phyloP scores from a whole-genome alignment of 2,888 invertebrate species.

The Plemyria rubiginata region DNA sequence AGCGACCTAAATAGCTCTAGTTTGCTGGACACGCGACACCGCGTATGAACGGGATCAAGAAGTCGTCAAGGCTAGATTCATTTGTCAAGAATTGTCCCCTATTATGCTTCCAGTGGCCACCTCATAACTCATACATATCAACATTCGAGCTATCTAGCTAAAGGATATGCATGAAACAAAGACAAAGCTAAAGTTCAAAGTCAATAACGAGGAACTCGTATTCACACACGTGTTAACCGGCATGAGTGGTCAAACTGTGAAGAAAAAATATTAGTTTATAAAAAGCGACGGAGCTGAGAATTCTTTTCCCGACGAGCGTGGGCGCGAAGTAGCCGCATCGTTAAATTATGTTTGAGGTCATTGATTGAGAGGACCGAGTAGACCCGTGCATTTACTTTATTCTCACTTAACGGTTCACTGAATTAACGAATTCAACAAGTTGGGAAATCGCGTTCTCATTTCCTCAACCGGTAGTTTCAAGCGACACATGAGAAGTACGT shows the following conservation, averaged over 20 bases:
- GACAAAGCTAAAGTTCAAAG: slow-evolving; percentile 44
- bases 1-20: slow-evolving; percentile 71
- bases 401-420: slow-evolving; percentile 57
- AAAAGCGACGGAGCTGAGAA: slow-evolving; percentile 60
- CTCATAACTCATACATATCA: slow-evolving; percentile 44
- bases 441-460: slow-evolving; percentile 44
- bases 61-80: slow-evolving; percentile 80
- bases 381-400: slow-evolving; percentile 44
- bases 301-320: slow-evolving; percentile 57
- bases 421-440: slow-evolving; percentile 49
- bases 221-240: slow-evolving; percentile 44
- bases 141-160: slow-evolving; percentile 41
- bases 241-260: slow-evolving; percentile 51
- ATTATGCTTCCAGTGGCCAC: slow-evolving; percentile 38
- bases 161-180: slow-evolving; percentile 42
- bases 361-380: slow-evolving; percentile 67
- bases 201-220: slow-evolving; percentile 47
- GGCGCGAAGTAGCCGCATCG: slow-evolving; percentile 72
- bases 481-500: slow-evolving; percentile 48
- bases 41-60: slow-evolving; percentile 79
- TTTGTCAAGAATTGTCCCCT: slow-evolving; percentile 74
- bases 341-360: slow-evolving; percentile 76
- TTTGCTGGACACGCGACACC: slow-evolving; percentile 66
- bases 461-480: slow-evolving; percentile 49
- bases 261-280: slow-evolving; percentile 62